Base-by-base conservation (phyloP, 2,797 vertebrate species). In the Trematomus bernacchii region DNA sequence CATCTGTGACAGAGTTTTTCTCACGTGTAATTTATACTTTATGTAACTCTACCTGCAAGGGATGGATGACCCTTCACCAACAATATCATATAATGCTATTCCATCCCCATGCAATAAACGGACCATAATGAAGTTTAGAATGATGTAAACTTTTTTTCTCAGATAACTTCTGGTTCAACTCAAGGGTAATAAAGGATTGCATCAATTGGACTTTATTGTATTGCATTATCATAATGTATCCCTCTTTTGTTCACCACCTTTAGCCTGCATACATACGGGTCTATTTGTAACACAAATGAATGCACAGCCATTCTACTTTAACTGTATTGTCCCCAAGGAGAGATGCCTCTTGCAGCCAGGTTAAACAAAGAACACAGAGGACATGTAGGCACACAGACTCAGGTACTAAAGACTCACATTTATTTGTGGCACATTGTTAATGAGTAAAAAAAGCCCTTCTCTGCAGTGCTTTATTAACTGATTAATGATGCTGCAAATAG, bases 401-500 rank as follows among this genome's bases (percentile, higher is more conserved):
- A 9, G 33, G 33, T 1, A 2, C 33, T 37, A 7, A 37, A 37
- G 8, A 37, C 33, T 9, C 1, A 37, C 33, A 37, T 37, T 9
- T 37, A 37, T 37, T 30, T 37, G 68, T 59, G 18, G 12, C 12
- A 16, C 6, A 47, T 21, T 65, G 16, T 46, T 62, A 67, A 79
- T 53, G 55, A 55, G 12, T 37, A 10, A 4, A 16, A 65, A 67
- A 68, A 51, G 19, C 5, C n/a, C 15, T 8, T 61, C 12, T 46
- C 33, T 46, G 57, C 53, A 3, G 60, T 53, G 21, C 63, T 66
- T 75, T 40, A 66, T 63, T 63, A 61, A 18, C 21, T 57, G 53
- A 79, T 75, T 76, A 63, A 75, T 76, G 30, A 50, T 30, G 7
- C 15, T n/a, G n/a, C 53, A 44, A 58, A 54, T 33, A 46, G 57